Conservation (phyloP, 2,797 vertebrate genomes). For the Phylloscopus collybita region DNA sequence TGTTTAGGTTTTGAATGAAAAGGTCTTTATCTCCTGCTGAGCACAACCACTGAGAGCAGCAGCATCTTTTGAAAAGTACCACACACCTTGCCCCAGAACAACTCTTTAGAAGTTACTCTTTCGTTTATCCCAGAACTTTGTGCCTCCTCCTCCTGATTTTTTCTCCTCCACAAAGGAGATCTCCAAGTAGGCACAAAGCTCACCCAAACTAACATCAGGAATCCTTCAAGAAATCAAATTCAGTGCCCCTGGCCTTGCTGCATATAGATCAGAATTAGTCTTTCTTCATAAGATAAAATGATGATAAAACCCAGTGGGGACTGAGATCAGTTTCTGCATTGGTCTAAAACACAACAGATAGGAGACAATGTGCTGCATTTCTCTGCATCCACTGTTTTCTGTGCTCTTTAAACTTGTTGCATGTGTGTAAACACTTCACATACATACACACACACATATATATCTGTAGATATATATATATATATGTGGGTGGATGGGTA, state of each 20-base stretch:
- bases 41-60: background rate
- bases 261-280: background rate
- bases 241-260: background rate
- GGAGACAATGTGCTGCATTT: background rate
- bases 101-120: background rate
- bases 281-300: background rate
- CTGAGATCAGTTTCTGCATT: background rate
- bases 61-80: background rate
- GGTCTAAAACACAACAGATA: background rate
- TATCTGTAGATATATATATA: no score
- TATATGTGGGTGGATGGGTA: background rate
- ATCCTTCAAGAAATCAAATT: background rate
- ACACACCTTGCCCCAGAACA: background rate
- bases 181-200: background rate
- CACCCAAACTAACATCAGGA: background rate
- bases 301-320: background rate
- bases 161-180: background rate
- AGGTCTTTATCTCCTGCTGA: background rate
- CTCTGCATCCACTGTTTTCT: background rate
- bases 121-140: background rate
- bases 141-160: background rate
- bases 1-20: background rate
- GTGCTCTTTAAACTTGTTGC: background rate
- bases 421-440: background rate
- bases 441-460: accelerated